Evolutionary conservation across 2,888 invertebrate species (phyloP).

Genomic region (Tinea semifulvella): DNA sequence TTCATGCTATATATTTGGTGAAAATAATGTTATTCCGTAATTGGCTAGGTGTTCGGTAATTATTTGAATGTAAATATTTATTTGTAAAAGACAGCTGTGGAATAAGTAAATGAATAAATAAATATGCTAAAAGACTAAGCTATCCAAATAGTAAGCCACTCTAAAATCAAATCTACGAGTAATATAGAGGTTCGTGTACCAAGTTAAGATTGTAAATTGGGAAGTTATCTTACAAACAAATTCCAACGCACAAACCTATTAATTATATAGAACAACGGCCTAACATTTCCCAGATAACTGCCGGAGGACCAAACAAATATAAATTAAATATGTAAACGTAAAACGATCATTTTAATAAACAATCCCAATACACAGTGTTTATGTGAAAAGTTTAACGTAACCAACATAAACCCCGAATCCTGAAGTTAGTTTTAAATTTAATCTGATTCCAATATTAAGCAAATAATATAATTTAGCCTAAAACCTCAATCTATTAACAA

Average conservation of each 20-base stretch:
- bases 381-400: constrained; percentile 14
- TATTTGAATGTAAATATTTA: no score
- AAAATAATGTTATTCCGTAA: no score
- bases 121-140: no score
- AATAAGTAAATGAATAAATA: no score
- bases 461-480: constrained; percentile 5
- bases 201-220: neutral
- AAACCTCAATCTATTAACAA: neutral
- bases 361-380: constrained; percentile 15
- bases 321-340: constrained; percentile 10
- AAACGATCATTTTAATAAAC: constrained; percentile 14
- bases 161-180: neutral
- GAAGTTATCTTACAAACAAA: neutral
- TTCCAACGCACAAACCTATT: neutral
- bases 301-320: constrained; percentile 3
- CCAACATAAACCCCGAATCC: constrained; percentile 9
- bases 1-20: no score
- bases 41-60: no score
- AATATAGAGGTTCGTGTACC: neutral
- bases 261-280: constrained; percentile 1
- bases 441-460: constrained; percentile 23
- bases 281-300: constrained; percentile 4
- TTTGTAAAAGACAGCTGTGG: no score
- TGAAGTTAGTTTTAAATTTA: constrained; percentile 38
- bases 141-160: no score